A percentile compares a stretch with the other conserved stretches of the same genome.
Conservation (phyloP, 2,797 vertebrate genomes). For the Dromococcyx pavoninus region DNA sequence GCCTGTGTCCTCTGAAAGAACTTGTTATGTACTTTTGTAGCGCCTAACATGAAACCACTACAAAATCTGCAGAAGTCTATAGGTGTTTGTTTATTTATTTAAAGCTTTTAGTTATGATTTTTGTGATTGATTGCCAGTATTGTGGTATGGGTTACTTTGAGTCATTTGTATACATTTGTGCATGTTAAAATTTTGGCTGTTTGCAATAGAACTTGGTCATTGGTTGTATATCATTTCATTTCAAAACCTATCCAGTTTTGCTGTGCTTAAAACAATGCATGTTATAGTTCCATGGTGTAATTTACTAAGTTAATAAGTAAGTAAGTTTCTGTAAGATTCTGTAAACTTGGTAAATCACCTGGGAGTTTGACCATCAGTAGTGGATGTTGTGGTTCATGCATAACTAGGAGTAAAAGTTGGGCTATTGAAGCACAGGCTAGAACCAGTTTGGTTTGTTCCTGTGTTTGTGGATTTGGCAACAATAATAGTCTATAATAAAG, state of each 20-base stretch:
- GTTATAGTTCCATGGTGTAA: background rate
- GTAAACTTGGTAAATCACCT: background rate
- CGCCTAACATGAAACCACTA: background rate
- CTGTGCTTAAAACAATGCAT: background rate
- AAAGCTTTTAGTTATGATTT: background rate
- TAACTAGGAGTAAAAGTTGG: conserved; percentile 43
- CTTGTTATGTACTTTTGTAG: background rate
- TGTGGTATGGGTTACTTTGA: background rate
- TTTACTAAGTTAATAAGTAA: background rate
- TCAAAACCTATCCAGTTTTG: background rate
- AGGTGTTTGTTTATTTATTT: background rate
- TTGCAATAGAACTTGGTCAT: background rate
- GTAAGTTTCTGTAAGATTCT: too few relatives aligned
- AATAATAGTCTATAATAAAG: background rate
- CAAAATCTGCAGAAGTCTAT: background rate
- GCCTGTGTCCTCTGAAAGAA: background rate
- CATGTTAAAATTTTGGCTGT: background rate
- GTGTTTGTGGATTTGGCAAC: background rate
- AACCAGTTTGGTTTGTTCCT: conserved; percentile 47
- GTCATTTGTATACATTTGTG: background rate
- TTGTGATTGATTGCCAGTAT: background rate
- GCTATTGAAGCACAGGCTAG: background rate
- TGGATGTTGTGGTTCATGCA: conserved; percentile 2
- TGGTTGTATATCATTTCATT: background rate
- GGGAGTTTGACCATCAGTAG: background rate